Percentiles rank a stretch among this genome's conserved stretches.
phyloP scores from a whole-genome alignment of 2,888 invertebrate genomes.

The Phorcus lineatus region DNA sequence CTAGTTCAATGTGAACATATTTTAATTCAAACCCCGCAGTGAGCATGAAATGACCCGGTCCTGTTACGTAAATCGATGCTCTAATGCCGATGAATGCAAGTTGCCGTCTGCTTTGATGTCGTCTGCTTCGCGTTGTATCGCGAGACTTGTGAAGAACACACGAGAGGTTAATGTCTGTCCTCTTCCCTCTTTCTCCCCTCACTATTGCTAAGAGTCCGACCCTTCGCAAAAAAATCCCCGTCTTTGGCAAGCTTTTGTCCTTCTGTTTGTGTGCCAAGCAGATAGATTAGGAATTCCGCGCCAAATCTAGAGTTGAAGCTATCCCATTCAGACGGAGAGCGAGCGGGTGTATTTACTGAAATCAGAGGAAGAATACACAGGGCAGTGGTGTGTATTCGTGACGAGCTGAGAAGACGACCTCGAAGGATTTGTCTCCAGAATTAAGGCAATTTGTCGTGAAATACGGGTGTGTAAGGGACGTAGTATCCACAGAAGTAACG shows the following conservation, averaged over 20 bases:
- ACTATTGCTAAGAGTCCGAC: not conserved
- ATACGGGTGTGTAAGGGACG: not conserved
- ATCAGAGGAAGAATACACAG: not conserved
- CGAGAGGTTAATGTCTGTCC: slow-evolving; percentile 7
- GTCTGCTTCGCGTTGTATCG: not conserved
- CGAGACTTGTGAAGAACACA: not conserved
- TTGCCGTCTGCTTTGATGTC: not conserved
- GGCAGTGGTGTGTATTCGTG: not conserved
- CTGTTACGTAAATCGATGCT: not conserved
- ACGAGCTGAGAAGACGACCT: not conserved
- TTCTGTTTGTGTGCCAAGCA: slow-evolving; percentile 5
- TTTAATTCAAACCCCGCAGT: too few species aligned
- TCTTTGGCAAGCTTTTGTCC: slow-evolving; percentile 2
- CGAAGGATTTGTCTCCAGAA: not conserved
- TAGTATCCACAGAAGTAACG: not conserved
- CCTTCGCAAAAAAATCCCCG: not conserved
- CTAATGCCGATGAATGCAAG: not conserved
- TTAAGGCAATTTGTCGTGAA: not conserved
- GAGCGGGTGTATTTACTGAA: not conserved
- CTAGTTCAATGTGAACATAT: too few species aligned
- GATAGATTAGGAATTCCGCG: slow-evolving; percentile 20
- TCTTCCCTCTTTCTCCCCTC: not conserved
- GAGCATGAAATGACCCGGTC: not conserved
- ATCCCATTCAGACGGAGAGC: not conserved
- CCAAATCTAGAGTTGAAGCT: not conserved